Base-by-base conservation (phyloP, 1,140 invertebrate species). In the Parasteatoda tepidariorum region DNA sequence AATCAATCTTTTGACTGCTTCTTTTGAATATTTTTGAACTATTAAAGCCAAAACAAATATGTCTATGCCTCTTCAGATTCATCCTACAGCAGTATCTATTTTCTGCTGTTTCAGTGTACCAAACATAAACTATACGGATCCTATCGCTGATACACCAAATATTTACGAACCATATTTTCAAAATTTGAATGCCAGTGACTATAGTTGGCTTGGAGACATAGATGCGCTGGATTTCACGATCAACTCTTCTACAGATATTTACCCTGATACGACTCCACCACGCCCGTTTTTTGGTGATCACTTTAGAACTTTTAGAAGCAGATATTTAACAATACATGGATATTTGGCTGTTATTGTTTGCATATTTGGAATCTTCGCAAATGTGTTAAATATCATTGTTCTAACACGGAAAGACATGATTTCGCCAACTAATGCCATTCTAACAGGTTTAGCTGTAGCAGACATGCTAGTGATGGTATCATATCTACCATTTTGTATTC, bases 381-480 rank as follows among this genome's bases (percentile, higher is more conserved):
- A 98, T 87, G 90, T 95, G 15, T 89, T 97, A 41, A 98, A 97
- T 87, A 94, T 98, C 48, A 92, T 94, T 2, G 95, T 98, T 0
- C 88, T 98, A 30, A 97, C 96, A 0, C 70, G 95, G 38, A 94
- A 94, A 85, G 93, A 96, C 84, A 93, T 97, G 91, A 91, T 92
- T 3, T 93, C 94, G 0, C 94, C 95, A 0, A 96, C 96, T 70
- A 97, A 97, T 87, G 91, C 93, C 73, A 94, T 97, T 41, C 91
- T 97, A 0, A 97, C 95, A 78, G 92, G 92, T 84, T 89, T 97
- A 34, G 95, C 96, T 0, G 92, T 95, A 0, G 93, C 94, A 4
- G 95, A 97, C 87, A 93, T 96, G 89, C 90, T 96, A 76, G 93
- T 96, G 9, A 97, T 97, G 95, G 87, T 94, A 30, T 94, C 95